Evolutionary conservation across 2,113 vertebrate species (phyloP).

Genomic region (Istiophorus platypterus): DNA sequence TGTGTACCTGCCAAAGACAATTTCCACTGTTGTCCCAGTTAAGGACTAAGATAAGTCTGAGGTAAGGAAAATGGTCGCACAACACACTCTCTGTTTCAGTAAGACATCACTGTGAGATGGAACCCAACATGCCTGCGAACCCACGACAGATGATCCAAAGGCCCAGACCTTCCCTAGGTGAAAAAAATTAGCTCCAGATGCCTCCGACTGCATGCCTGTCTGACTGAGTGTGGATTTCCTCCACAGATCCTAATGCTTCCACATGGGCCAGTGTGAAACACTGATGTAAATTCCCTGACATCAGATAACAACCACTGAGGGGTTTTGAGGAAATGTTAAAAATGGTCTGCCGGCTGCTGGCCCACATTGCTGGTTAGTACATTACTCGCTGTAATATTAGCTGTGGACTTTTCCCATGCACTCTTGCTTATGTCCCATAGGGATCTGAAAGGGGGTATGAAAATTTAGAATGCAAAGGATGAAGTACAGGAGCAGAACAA

Average conservation of each 20-base stretch:
- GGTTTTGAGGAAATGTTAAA: constrained; percentile 78
- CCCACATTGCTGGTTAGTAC: constrained; percentile 62
- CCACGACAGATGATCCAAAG: constrained; percentile 49
- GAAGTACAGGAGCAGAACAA: constrained; percentile 30
- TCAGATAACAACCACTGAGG: constrained; percentile 70
- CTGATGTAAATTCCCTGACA: constrained; percentile 66
- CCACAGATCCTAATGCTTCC: constrained; percentile 64
- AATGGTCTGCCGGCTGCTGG: constrained; percentile 63
- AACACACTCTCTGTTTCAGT: constrained; percentile 24
- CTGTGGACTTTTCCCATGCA: constrained; percentile 49
- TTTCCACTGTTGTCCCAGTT: background rate
- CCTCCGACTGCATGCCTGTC: constrained; percentile 44
- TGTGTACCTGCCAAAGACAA: constrained; percentile 9
- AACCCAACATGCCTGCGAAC: constrained; percentile 56
- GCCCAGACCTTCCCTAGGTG: constrained; percentile 35
- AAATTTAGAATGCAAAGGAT: constrained; percentile 52
- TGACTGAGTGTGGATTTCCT: constrained; percentile 75
- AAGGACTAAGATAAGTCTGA: constrained; percentile 19
- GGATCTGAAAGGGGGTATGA: constrained; percentile 37
- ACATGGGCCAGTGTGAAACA: constrained; percentile 63
- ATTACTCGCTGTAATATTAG: constrained; percentile 69
- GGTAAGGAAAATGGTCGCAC: constrained; percentile 29
- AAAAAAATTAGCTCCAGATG: constrained; percentile 62
- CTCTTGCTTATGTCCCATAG: constrained; percentile 44
- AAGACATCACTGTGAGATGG: constrained; percentile 29